A percentile compares a stretch with the other conserved stretches of the same genome.
Evolutionary conservation across 2,888 invertebrate genomes (phyloP).

Genomic region (Synergus itoensis): DNA sequence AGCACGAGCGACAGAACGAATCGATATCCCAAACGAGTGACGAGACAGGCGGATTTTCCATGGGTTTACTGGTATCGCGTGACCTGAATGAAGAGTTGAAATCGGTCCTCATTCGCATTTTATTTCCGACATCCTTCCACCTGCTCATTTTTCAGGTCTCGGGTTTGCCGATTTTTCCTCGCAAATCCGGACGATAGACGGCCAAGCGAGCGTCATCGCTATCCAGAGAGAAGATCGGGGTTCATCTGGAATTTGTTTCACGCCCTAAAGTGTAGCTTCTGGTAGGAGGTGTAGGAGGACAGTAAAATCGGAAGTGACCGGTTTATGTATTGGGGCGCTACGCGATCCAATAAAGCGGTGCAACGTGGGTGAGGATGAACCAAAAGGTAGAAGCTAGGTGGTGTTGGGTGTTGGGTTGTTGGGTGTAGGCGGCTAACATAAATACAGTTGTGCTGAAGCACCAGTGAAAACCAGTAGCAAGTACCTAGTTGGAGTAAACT

Average conservation of each 20-base stretch:
- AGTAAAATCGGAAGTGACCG: conserved; percentile 21
- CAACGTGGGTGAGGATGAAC: conserved; percentile 38
- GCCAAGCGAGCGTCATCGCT: not conserved
- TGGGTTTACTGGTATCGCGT: conserved; percentile 54
- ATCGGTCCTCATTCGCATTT: conserved; percentile 42
- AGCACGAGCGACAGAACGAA: conserved; percentile 41
- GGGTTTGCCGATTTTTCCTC: conserved; percentile 24
- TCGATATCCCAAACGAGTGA: conserved; percentile 58
- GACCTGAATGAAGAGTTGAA: conserved; percentile 51
- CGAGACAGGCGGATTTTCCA: conserved; percentile 46
- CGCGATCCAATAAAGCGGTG: conserved; percentile 34
- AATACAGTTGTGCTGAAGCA: conserved; percentile 30
- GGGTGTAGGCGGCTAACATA: conserved; percentile 30
- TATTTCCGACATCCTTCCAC: conserved; percentile 36
- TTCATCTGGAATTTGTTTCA: conserved; percentile 17
- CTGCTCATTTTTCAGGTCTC: conserved; percentile 35
- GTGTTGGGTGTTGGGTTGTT: not conserved
- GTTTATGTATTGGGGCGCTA: conserved; percentile 20
- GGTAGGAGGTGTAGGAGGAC: not conserved
- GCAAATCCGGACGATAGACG: conserved; percentile 16
- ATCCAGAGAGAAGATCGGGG: conserved; percentile 2
- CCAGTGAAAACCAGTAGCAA: conserved; percentile 27
- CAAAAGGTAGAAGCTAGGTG: conserved; percentile 20
- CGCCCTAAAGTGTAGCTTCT: not conserved
- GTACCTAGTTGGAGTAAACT: conserved; percentile 11